Conservation (phyloP, 2,797 vertebrate species). For the Aplochiton taeniatus region DNA sequence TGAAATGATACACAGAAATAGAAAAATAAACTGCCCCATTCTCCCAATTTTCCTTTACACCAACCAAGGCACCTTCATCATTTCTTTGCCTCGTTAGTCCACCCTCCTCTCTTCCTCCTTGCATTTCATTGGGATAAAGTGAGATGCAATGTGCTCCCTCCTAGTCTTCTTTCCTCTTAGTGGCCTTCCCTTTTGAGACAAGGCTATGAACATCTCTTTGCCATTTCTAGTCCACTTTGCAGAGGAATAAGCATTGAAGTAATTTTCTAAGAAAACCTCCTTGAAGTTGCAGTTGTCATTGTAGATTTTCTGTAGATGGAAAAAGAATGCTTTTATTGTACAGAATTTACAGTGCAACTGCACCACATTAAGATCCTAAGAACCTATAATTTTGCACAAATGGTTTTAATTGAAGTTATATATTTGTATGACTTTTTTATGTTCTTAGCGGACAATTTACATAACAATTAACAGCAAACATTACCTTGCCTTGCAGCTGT, state of each 20-base stretch:
- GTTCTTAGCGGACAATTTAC: not conserved
- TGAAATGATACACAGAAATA: conserved; percentile 24
- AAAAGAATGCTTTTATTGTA: not conserved
- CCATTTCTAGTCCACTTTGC: conserved; percentile 89
- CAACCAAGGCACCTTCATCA: not conserved
- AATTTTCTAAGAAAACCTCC: conserved; percentile 96
- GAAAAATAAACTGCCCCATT: conserved; percentile 11
- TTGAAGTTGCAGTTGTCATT: conserved; percentile 97
- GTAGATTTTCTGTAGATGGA: conserved; percentile 86
- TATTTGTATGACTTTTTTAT: not conserved
- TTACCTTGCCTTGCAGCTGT: conserved; percentile 95
- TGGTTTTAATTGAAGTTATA: not conserved
- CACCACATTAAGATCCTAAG: no score
- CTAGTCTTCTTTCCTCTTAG: conserved; percentile 91
- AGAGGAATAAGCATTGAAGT: conserved; percentile 96
- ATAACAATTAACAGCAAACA: no score
- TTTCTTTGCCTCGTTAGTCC: conserved; percentile 51
- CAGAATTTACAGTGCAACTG: no score
- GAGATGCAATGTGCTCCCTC: conserved; percentile 89
- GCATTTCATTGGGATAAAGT: conserved; percentile 95
- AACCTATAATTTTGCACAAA: no score
- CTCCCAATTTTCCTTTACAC: conserved; percentile 1
- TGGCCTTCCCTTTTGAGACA: conserved; percentile 90
- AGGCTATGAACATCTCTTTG: conserved; percentile 94
- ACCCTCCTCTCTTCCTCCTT: conserved; percentile 80